Evolutionary conservation across 2,113 vertebrate genomes (phyloP), one percentile per base, ranked within the genome.

Genomic region (Melospiza georgiana): DNA sequence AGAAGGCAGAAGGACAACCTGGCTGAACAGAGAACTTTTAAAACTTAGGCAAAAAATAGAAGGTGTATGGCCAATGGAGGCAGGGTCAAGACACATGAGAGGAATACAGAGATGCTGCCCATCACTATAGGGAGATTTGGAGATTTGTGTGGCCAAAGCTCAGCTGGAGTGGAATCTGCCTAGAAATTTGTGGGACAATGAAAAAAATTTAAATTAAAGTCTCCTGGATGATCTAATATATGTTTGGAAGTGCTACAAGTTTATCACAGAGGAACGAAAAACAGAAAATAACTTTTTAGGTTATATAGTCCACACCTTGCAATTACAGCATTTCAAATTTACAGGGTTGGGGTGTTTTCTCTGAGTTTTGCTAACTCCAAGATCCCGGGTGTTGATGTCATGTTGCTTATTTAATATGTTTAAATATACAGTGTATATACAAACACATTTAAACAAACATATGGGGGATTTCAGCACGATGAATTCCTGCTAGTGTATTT

Each of bases 371-470:
- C 17, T 62, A 67, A 55, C 24, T 94, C 35, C 39, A 52, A 51
- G 84, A 88, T 84, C 23, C 14, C 12, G 74, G 2, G 1, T 88
- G 79, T 88, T 87, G 58, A 67, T 93, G 71, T 86, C 51, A 67
- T 71, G 8, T 91, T 77, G 25, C 39, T 80, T 93, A 61, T 86
- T 93, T 93, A 86, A 84, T 71, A 66, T 55, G 24, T 41, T 71
- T 44, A 83, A 91, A 94, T 84, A 85, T 31, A 37, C 7, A 57
- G 23, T 74, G 48, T 71, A 88, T 83, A 39, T 77, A 44, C 43
- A 95, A 96, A 96, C 92, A 95, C 5, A n/a, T 73, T 91, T 73
- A 96, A 94, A 93, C 75, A 89, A 96, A 87, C 93, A 96, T 92
- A 94, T 95, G 91, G 87, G 49, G 24, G 19, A 33, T 91, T 96